Evolutionary conservation across 2,888 invertebrate species (phyloP).

Genomic region (Archips crataeganus): DNA sequence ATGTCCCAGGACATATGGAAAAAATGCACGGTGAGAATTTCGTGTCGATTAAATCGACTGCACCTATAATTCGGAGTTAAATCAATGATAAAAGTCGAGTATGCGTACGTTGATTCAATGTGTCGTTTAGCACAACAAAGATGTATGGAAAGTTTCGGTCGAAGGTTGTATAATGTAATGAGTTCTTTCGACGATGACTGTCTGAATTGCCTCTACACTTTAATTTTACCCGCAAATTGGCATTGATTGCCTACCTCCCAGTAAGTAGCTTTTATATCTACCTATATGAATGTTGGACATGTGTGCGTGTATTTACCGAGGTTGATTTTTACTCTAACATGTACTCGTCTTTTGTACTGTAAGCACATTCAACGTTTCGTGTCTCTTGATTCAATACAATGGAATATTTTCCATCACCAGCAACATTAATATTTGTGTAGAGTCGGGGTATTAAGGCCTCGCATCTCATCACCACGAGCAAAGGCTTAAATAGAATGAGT

Average conservation of each 20-base stretch:
- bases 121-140: conserved; percentile 46
- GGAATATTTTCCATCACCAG: conserved; percentile 2
- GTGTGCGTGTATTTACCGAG: neutral
- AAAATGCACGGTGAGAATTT: conserved; percentile 68
- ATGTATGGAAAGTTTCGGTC: conserved; percentile 44
- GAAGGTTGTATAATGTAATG: conserved; percentile 43
- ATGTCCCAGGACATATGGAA: conserved; percentile 66
- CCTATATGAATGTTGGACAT: neutral
- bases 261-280: conserved; percentile 10
- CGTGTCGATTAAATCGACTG: conserved; percentile 71
- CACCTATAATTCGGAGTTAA: conserved; percentile 57
- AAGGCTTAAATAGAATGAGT: conserved; percentile 40
- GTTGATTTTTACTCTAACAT: neutral
- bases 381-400: neutral
- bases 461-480: conserved; percentile 37
- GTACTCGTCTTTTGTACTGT: neutral
- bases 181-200: conserved; percentile 39
- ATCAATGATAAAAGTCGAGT: conserved; percentile 43
- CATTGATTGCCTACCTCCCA: conserved; percentile 34
- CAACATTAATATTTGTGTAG: conserved; percentile 34
- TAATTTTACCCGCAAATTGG: conserved; percentile 35
- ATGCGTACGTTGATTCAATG: conserved; percentile 45
- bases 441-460: conserved; percentile 22
- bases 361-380: conserved; percentile 1
- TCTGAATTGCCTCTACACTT: conserved; percentile 40